Conservation (phyloP, 35 echinoderm and acorn worm genomes). For the Holothuria glaberrima region DNA sequence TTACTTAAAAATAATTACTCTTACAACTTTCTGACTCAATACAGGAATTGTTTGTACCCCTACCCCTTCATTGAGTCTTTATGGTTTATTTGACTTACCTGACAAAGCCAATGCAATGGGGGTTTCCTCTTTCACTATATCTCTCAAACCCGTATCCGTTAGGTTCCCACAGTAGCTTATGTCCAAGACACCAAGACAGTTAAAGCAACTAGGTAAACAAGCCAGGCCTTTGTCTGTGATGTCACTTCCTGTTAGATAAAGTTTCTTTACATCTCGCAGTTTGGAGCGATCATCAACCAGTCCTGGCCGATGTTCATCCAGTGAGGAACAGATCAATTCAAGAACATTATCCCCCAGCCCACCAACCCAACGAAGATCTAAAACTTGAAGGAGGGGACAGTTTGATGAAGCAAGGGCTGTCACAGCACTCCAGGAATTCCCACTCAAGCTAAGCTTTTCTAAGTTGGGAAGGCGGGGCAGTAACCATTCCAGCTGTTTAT, state of each 20-base stretch:
- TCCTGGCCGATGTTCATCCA: conserved; percentile 85
- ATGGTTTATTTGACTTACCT: conserved; percentile 57
- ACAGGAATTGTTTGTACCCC: too few species aligned
- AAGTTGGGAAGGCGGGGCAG: conserved; percentile 80
- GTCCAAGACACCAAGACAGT: conserved; percentile 65
- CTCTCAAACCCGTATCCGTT: conserved; percentile 69
- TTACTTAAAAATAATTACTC: too few species aligned
- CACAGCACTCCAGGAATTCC: conserved; percentile 68
- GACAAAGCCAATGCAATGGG: conserved; percentile 62
- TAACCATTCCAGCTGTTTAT: conserved; percentile 85
- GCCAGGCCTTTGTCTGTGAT: conserved; percentile 85
- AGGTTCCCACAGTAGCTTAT: conserved; percentile 83
- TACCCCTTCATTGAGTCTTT: too few species aligned
- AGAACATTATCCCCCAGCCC: conserved; percentile 73
- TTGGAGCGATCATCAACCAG: conserved; percentile 81
- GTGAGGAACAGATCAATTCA: conserved; percentile 60
- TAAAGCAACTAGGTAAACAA: conserved; percentile 57
- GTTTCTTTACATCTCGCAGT: conserved; percentile 63
- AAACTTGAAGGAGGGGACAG: conserved; percentile 70
- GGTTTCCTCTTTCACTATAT: conserved; percentile 64
- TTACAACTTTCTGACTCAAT: too few species aligned
- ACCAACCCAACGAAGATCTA: conserved; percentile 87
- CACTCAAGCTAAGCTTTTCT: conserved; percentile 60
- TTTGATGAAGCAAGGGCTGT: conserved; percentile 70
- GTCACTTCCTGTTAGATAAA: conserved; percentile 81